Evolutionary conservation across 2,888 invertebrate genomes (phyloP).

Genomic region (Aporophyla nigra): DNA sequence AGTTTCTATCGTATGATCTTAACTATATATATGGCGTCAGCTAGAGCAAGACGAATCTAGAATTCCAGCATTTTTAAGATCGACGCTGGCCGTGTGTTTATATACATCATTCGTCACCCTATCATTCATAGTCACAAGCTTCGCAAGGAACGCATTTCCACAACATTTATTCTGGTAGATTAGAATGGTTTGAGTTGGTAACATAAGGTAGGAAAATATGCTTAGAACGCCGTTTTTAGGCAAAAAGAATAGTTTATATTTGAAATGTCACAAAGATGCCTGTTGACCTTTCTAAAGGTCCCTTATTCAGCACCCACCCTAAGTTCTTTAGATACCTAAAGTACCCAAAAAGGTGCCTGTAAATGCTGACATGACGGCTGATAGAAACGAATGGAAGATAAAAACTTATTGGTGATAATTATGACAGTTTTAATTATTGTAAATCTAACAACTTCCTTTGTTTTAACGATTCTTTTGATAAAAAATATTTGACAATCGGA

Average conservation of each 20-base stretch:
- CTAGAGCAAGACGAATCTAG: too few relatives aligned
- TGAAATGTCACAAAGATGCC: neutral
- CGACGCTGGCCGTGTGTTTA: neutral
- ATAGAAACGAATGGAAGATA: neutral
- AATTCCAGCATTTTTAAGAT: too few relatives aligned
- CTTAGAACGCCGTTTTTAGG: neutral
- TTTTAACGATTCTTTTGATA: neutral
- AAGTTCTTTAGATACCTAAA: neutral
- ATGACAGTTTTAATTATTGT: neutral
- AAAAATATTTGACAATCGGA: neutral
- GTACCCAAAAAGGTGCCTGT: neutral
- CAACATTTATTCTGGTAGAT: neutral
- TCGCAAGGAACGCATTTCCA: too few relatives aligned
- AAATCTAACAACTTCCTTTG: neutral
- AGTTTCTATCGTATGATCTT: too few relatives aligned
- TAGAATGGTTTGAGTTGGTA: neutral
- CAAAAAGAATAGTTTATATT: neutral
- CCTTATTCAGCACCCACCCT: slow-evolving; percentile 3
- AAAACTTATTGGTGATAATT: neutral
- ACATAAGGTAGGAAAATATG: neutral
- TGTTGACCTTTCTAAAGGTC: slow-evolving; percentile 19
- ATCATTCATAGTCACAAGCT: too few relatives aligned
- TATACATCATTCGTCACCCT: too few relatives aligned
- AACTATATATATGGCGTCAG: too few relatives aligned
- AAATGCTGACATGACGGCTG: neutral